Base-by-base conservation (phyloP, 2,888 invertebrate genomes). In the Amphimallon solstitiale region DNA sequence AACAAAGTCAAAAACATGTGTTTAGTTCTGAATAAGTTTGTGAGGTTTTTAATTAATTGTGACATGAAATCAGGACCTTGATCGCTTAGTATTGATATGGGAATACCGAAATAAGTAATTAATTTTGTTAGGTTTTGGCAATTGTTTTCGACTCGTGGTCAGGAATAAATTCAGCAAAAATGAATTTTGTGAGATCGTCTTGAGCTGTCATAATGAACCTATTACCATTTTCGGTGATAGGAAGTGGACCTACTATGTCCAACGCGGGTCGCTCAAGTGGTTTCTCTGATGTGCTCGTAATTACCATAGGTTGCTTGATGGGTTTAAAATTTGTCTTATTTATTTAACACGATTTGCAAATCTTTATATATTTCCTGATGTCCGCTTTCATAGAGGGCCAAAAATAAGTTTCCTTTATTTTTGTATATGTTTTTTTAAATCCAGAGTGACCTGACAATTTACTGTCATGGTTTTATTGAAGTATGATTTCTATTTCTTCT, bases 111-210 rank as follows among this genome's bases (percentile, higher is more conserved):
- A 69, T 71, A 54, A 71, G 72, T 68, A 65, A 77, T 68, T 17
- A 73, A 65, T 49, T 71, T 14, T 40, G 68, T 70, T 7, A 76
- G 70, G 38, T 68, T 60, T 70, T 71, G 0, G 79, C 78, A 5
- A 80, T 70, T 0, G 78, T 79, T 38, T 35, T 19, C 0, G 80
- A 74, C 71, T 78, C 76, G 15, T 75, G 72, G 71, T 80, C 77
- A 3, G 71, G 72, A 7, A 81, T 68, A 0, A 77, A 68, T 40
- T 68, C 70, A 4, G 78, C 78, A 65, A 73, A 70, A 9, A 75
- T 74, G 67, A 71, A 80, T 74, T 80, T 79, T 0, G 78, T 76
- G 10, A 78, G 63, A 65, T 79, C 76, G 54, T 80, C 78, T 72
- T 78, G 77, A 4, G 77, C 21, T 0, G 79, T 79, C 5, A 80